Conservation (phyloP, 2,113 vertebrate species). For the Thalassoma bifasciatum region DNA sequence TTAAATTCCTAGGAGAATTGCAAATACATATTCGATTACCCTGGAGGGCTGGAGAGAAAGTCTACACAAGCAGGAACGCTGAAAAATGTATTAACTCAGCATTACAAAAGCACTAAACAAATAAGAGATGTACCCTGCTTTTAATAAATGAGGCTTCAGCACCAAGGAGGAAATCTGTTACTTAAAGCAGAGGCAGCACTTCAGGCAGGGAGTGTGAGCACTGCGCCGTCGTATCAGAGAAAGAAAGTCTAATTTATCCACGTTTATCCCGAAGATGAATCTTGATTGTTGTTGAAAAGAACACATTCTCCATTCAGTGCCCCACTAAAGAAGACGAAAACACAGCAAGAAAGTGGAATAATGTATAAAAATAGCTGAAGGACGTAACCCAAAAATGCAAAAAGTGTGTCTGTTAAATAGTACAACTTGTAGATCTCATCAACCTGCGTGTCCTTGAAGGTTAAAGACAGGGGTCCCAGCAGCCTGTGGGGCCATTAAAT, state of each 20-base stretch:
- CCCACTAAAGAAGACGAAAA: conserved; percentile 1
- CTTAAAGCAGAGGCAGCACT: no score
- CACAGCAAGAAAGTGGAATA: conserved; percentile 32
- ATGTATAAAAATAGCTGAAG: conserved; percentile 17
- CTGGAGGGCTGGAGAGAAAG: conserved; percentile 61
- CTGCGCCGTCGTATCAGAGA: conserved; percentile 46
- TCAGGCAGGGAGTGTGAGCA: conserved; percentile 24
- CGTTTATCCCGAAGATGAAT: not conserved
- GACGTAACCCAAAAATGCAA: conserved; percentile 2
- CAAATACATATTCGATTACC: conserved; percentile 82
- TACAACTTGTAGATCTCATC: conserved; percentile 35
- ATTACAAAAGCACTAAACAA: conserved; percentile 73
- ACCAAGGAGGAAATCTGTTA: conserved; percentile 44
- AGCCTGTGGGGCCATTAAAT: conserved; percentile 62
- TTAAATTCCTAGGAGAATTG: conserved; percentile 71
- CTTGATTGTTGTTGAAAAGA: conserved; percentile 12
- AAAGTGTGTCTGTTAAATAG: conserved; percentile 13
- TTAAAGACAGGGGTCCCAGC: conserved; percentile 49
- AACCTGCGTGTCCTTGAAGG: conserved; percentile 69
- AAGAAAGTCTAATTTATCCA: conserved; percentile 39
- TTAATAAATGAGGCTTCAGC: conserved; percentile 67
- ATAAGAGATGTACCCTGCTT: conserved; percentile 69
- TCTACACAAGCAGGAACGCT: conserved; percentile 67
- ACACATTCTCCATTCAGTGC: conserved; percentile 10
- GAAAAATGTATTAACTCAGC: conserved; percentile 71